These are phyloP conservation scores for Argentina silus DNA, from an alignment of 2,797 vertebrate genomes.

Conservation along the genomic window DNA sequence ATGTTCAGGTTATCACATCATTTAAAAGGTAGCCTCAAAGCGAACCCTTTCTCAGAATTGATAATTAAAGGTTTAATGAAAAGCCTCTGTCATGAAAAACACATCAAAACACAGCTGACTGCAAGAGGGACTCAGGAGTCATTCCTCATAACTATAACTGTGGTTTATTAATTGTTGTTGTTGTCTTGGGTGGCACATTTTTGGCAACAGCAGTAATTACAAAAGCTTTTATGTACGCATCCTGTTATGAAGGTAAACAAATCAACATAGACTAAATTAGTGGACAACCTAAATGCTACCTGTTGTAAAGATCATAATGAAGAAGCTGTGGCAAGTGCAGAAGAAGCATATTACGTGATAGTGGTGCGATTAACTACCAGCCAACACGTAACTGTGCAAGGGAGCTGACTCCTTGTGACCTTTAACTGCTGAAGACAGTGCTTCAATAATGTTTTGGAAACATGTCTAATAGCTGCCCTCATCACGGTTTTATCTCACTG, in stretches of 20 bases:
- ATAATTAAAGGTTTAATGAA: too few species aligned
- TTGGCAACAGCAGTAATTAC: background rate
- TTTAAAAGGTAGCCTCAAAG: background rate
- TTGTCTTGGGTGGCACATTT: background rate
- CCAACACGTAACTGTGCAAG: background rate
- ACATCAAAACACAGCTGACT: too few species aligned
- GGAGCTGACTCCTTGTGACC: background rate
- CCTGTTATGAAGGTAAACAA: too few species aligned
- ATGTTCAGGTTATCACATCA: background rate
- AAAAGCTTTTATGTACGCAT: background rate
- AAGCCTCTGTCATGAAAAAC: too few species aligned
- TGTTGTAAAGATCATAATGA: too few species aligned
- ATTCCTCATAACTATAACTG: background rate
- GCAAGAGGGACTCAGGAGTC: too few species aligned
- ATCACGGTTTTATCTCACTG: background rate
- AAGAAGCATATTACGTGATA: too few species aligned
- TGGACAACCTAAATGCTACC: too few species aligned
- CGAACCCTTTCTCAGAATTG: background rate
- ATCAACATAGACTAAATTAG: too few species aligned
- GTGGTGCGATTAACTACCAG: background rate
- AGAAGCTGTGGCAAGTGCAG: too few species aligned
- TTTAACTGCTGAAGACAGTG: background rate
- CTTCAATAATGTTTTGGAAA: background rate
- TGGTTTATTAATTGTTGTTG: background rate
- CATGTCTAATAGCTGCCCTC: background rate